Evolutionary conservation across 2,113 vertebrate species (phyloP), one percentile per base, ranked within the genome.

Genomic region (Saguinus midas): DNA sequence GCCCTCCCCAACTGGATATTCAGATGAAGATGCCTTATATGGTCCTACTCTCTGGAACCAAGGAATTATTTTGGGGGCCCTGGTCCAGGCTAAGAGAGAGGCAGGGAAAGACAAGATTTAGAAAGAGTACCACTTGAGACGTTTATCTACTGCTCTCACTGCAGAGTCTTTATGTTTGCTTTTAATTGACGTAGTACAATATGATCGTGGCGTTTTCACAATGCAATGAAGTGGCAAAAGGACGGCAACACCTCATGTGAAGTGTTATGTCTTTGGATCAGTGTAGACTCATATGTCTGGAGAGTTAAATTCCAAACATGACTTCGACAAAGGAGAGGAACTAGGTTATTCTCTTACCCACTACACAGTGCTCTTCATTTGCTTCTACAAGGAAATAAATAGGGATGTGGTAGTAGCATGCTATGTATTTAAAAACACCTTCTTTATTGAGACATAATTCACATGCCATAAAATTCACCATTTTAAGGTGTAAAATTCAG

Each of bases 271-370:
- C 18, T 66, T 68, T 81, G 79, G 57, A 20, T 83, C 79, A 58
- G 55, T 23, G 32, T 58, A 52, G 68, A 64, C 35, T 45, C 29
- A 23, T 91, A 57, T 68, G 58, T 72, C 72, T 94, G 64, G 64
- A 52, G 37, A 40, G 4, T 87, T 95, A 92, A 73, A 97, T 94
- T 96, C 92, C 87, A 87, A 94, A 76, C 64, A 64, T 87, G 61
- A 83, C 76, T 92, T 81, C 21, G 17, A 57, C 32, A 57, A 35
- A 90, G 70, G 58, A 84, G 40, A 90, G 66, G 27, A 87, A 83
- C 8, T 83, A 79, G 55, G 87, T 45, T 94, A 68, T 94, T 83
- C 20, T 70, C 37, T 81, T 90, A 40, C 23, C 2, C 3, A 14
- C n/a, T 82, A 55, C 40, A 66, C 17, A 23, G 16, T 73, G 61